phyloP scores from a whole-genome alignment of 2,888 invertebrate species.

The Mimumesa dahlbomi region DNA sequence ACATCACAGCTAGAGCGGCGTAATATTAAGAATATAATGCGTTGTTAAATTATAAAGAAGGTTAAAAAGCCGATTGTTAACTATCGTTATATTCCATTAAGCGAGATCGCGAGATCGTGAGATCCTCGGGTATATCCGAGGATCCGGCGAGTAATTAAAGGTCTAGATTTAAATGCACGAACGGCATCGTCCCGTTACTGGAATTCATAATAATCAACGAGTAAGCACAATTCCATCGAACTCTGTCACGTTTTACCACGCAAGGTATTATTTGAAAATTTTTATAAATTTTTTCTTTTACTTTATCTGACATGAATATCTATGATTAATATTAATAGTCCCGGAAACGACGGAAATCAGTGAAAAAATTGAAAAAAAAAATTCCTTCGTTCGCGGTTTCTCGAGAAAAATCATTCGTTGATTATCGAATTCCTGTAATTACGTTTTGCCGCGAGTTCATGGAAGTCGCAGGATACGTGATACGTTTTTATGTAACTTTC shows the following conservation, averaged over 20 bases:
- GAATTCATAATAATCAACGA: slow-evolving; percentile 5
- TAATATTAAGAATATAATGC: slow-evolving; percentile 21
- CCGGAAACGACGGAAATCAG: too few relatives aligned
- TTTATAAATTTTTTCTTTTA: too few relatives aligned
- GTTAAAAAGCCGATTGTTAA: slow-evolving; percentile 34
- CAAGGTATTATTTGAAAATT: too few relatives aligned
- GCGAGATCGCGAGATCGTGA: neutral
- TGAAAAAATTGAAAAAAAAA: too few relatives aligned
- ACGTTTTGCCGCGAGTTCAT: slow-evolving; percentile 19
- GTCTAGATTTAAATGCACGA: slow-evolving; percentile 14
- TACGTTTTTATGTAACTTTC: slow-evolving; percentile 38
- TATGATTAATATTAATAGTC: too few relatives aligned
- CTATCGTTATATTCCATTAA: slow-evolving; percentile 16
- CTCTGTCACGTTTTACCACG: too few relatives aligned
- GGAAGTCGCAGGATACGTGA: slow-evolving; percentile 56
- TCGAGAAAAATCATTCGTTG: neutral
- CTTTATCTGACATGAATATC: too few relatives aligned
- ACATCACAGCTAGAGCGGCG: slow-evolving; percentile 34
- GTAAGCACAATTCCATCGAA: too few relatives aligned
- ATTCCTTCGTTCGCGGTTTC: neutral
- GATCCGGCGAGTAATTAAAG: slow-evolving; percentile 4
- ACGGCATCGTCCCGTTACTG: slow-evolving; percentile 16
- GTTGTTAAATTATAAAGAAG: slow-evolving; percentile 15
- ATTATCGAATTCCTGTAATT: slow-evolving; percentile 22
- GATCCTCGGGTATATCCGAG: neutral